phyloP scores from a whole-genome alignment of 1,140 invertebrate genomes.

The Idris sp. region DNA sequence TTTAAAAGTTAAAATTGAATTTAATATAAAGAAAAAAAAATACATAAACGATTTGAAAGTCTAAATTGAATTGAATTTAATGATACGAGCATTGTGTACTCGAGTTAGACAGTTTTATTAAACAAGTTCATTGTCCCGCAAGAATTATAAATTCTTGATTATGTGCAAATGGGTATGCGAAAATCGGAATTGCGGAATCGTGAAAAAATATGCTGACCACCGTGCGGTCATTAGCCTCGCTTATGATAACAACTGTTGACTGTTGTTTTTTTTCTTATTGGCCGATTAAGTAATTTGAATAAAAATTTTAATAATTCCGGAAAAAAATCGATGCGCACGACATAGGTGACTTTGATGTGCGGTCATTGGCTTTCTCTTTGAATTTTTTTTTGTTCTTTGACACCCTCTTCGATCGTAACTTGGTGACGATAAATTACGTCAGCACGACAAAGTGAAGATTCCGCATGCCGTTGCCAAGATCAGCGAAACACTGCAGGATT shows the following conservation, averaged over 20 bases:
- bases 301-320: too few species aligned
- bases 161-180: constrained; percentile 48
- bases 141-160: constrained; percentile 46
- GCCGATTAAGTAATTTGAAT: too few species aligned
- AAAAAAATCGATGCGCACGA: too few species aligned
- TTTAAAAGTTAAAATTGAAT: too few species aligned
- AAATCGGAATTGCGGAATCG: constrained; percentile 60
- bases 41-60: too few species aligned
- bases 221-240: constrained; percentile 41
- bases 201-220: constrained; percentile 51
- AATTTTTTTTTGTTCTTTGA: constrained; percentile 39
- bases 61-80: too few species aligned
- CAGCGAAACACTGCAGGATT: constrained; percentile 37
- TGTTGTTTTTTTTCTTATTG: too few species aligned
- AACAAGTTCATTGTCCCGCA: constrained; percentile 49
- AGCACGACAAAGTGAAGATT: constrained; percentile 56
- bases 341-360: constrained; percentile 50
- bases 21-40: too few species aligned
- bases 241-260: constrained; percentile 17
- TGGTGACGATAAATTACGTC: constrained; percentile 61
- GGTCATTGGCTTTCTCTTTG: constrained; percentile 63
- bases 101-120: constrained; percentile 30
- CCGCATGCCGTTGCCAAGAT: constrained; percentile 47
- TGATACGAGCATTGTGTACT: constrained; percentile 33
- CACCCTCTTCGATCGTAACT: constrained; percentile 48